These are phyloP conservation scores for Standfussiana lucernea DNA, from an alignment of 2,888 invertebrate genomes.

Conservation along the genomic window DNA sequence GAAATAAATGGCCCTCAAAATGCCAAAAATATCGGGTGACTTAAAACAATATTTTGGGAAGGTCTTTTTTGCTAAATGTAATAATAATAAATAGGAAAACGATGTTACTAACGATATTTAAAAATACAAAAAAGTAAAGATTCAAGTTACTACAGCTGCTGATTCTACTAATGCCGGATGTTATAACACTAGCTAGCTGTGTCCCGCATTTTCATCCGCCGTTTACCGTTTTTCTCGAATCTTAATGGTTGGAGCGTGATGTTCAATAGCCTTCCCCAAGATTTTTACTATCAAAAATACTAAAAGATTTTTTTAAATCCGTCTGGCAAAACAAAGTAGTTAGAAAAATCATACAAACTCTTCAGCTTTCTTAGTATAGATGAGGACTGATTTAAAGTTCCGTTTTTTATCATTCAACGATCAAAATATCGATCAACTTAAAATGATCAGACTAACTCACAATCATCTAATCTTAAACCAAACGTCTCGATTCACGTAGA, in stretches of 20 bases:
- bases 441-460: background rate
- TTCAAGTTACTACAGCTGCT: background rate
- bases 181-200: background rate
- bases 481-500: conserved; percentile 20
- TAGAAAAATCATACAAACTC: background rate
- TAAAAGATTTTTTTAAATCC: background rate
- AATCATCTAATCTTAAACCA: conserved; percentile 26
- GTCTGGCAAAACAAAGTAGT: background rate
- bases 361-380: background rate
- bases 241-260: background rate
- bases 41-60: conserved; percentile 48
- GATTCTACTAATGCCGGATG: background rate
- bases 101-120: background rate
- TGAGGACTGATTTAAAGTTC: background rate
- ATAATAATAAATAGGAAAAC: conserved; percentile 33
- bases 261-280: background rate
- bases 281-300: background rate
- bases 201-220: background rate
- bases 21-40: conserved; percentile 49
- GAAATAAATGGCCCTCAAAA: conserved; percentile 44
- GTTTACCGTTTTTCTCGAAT: background rate
- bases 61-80: background rate
- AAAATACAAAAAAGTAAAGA: background rate
- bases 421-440: background rate
- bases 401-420: background rate